Evolutionary conservation across 2,113 vertebrate species (phyloP), one percentile per base, ranked within the genome.

Genomic region (Camelus bactrianus): DNA sequence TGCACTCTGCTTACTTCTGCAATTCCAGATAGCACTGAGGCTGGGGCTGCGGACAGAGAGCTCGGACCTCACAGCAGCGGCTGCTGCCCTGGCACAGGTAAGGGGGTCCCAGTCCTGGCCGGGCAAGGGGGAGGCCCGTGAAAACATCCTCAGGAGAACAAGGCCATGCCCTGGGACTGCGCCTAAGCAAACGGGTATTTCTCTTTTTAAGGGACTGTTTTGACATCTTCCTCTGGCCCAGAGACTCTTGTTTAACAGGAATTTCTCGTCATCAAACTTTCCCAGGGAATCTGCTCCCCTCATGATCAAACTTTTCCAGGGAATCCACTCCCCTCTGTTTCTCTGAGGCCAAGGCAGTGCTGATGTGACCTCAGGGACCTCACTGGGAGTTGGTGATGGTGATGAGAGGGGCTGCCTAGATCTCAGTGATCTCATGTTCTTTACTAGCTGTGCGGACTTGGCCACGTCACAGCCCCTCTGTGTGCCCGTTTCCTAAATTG

Each of bases 1-100:
- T 20, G 28, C 0, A 1, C 14, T 67, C 67, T 86, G 58, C 89
- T 97, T 94, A 98, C 80, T 98, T 98, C 97, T 98, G 93, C 96
- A 97, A 94, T 95, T 90, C 65, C 94, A 95, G 93, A 35, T 11
- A 19, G 69, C 69, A 6, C 76, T 28, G 91, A 94, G 81, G 32
- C 91, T 5, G 16, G 46, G 17, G 48, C 91, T 60, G 50, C 46
- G 19, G 58, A 38, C 48, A 38, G 81, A 76, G 70, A 56, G 0
- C 56, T 8, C 65, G 38, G 89, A 26, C 19, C 10, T 64, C 2
- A 0, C 62, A 15, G 72, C 56, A 0, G n/a, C 13, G 35, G 82
- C 70, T 0, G 0, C 72, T 70, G 84, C 13, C 32, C 9, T 28
- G 35, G 50, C 12, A 6, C 64, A 94, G 97, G 97, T 97, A 94